A percentile compares a stretch with the other conserved stretches of the same genome.
Evolutionary conservation across 2,888 invertebrate genomes (phyloP).

Genomic region (Eilema griseolum): DNA sequence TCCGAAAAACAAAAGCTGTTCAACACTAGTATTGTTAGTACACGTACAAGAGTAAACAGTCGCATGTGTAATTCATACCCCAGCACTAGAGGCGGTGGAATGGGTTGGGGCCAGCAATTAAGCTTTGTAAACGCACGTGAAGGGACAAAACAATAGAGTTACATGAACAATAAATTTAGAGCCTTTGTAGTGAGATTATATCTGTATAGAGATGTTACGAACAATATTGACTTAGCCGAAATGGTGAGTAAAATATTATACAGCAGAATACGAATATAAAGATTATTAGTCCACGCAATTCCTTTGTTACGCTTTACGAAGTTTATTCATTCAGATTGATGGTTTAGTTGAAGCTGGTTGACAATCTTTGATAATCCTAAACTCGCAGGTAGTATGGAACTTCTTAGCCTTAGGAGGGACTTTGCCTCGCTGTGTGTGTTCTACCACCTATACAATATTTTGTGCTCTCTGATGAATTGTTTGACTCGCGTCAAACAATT

Average conservation of each 20-base stretch:
- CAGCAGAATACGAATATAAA: background rate
- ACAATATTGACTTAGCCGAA: conserved; percentile 49
- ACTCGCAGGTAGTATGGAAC: no score
- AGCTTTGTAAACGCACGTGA: conserved; percentile 49
- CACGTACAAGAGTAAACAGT: conserved; percentile 39
- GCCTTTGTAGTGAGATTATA: conserved; percentile 57
- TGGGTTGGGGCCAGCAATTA: conserved; percentile 38
- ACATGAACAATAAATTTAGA: conserved; percentile 63
- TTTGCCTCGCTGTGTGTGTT: no score
- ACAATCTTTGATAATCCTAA: no score
- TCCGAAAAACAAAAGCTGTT: conserved; percentile 23
- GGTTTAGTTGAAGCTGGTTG: no score
- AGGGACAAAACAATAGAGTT: conserved; percentile 56
- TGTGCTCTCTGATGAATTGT: no score
- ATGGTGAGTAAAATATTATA: conserved; percentile 13
- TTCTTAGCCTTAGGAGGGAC: no score
- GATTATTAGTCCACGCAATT: background rate
- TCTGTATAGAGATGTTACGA: conserved; percentile 39
- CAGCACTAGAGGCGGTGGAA: conserved; percentile 7
- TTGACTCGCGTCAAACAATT: no score
- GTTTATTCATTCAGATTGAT: no score
- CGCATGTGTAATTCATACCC: conserved; percentile 40
- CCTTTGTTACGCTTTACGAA: background rate
- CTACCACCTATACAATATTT: no score
- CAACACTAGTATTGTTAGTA: conserved; percentile 30